Evolutionary conservation across 2,113 vertebrate species (phyloP).

Genomic region (Microcebus tavaratra): DNA sequence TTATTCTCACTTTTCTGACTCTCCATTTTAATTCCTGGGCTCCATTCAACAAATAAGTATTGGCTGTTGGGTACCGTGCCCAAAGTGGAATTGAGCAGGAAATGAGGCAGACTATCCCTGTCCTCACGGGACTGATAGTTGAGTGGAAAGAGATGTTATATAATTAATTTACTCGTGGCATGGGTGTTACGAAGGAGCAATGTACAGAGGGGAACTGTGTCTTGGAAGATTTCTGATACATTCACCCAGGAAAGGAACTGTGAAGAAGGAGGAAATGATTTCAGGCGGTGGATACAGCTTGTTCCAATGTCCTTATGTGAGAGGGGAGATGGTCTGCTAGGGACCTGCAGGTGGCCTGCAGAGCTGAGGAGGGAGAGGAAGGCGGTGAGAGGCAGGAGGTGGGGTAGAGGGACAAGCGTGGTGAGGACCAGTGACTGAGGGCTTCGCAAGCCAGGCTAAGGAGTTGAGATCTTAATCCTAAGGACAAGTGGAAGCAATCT

Average conservation of each 20-base stretch:
- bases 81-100: slow-evolving; percentile 20
- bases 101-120: not conserved
- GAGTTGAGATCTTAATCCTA: not conserved
- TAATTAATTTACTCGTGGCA: slow-evolving; percentile 36
- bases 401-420: not conserved
- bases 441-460: not conserved
- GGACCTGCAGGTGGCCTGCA: not conserved
- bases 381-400: not conserved
- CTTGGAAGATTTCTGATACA: not conserved
- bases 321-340: too few species aligned
- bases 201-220: not conserved
- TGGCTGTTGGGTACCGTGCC: not conserved
- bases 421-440: not conserved
- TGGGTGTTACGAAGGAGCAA: not conserved
- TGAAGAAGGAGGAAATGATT: not conserved
- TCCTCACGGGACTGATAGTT: not conserved
- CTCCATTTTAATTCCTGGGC: not conserved
- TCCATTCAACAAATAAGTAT: not conserved
- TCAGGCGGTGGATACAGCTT: not conserved
- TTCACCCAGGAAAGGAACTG: not conserved
- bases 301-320: not conserved
- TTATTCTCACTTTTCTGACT: not conserved
- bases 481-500: not conserved
- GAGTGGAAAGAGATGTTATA: slow-evolving; percentile 14
- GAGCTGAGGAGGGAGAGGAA: not conserved